Evolutionary conservation across 2,888 invertebrate species (phyloP).

Genomic region (Pristionchus japonicus): DNA sequence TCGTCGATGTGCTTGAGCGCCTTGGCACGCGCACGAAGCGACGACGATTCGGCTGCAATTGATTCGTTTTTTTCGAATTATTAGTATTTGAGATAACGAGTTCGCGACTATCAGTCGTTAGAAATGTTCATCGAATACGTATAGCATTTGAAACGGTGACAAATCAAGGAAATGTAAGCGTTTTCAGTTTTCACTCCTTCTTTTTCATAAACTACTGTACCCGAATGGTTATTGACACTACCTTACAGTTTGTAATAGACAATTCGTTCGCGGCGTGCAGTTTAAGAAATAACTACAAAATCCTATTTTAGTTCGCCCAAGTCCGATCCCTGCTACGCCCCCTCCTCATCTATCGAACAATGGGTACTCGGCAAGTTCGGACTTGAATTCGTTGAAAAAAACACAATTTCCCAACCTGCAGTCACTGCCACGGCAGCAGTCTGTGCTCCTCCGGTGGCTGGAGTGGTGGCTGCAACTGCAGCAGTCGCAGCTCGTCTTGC

Average conservation of each 20-base stretch:
- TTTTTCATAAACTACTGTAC: neutral
- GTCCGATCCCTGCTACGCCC: neutral
- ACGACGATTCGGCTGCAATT: neutral
- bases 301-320: too few relatives aligned
- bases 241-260: neutral
- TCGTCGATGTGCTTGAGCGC: slow-evolving; percentile 51
- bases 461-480: neutral
- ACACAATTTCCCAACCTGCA: neutral
- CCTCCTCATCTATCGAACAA: neutral
- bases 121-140: neutral
- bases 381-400: neutral
- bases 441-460: neutral
- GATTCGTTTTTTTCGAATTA: neutral
- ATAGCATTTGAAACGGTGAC: neutral
- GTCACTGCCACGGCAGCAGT: neutral
- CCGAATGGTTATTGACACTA: neutral
- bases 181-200: neutral
- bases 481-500: slow-evolving; percentile 25
- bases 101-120: neutral
- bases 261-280: neutral
- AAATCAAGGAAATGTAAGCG: neutral
- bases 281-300: too few relatives aligned
- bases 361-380: neutral
- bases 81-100: neutral
- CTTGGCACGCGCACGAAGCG: slow-evolving; percentile 47